Percentiles rank a stretch among this genome's conserved stretches.
Evolutionary conservation across 2,797 vertebrate species (phyloP).

Genomic region (Luscinia luscinia): DNA sequence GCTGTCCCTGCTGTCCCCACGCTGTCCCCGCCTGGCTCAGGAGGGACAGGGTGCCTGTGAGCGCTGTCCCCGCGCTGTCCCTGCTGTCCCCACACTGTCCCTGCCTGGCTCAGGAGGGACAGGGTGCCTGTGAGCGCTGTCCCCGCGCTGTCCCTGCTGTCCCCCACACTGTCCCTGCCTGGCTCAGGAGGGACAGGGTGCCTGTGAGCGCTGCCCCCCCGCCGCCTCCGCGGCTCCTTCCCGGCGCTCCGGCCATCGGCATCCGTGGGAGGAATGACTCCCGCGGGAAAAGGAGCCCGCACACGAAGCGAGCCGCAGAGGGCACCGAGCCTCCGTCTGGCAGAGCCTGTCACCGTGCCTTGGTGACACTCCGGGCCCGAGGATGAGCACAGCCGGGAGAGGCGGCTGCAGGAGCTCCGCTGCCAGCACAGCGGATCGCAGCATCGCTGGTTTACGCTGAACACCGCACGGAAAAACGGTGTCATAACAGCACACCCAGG

Average conservation of each 20-base stretch:
- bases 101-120: no score
- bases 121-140: no score
- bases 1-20: background rate
- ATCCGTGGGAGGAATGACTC: no score
- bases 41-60: no score
- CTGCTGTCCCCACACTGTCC: no score
- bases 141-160: background rate
- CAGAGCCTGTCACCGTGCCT: background rate
- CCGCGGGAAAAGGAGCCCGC: background rate
- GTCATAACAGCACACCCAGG: background rate
- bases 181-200: background rate
- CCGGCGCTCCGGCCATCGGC: background rate
- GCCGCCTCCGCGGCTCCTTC: background rate
- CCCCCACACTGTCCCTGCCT: no score
- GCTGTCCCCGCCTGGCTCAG: background rate
- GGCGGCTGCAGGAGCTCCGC: background rate
- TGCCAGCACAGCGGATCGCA: background rate
- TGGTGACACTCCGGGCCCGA: rapidly evolving
- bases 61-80: background rate
- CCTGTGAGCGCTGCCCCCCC: background rate
- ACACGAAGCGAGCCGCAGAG: background rate
- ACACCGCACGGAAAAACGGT: background rate
- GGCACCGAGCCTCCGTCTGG: background rate
- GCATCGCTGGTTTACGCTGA: background rate
- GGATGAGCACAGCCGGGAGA: background rate